phyloP scores from a whole-genome alignment of 2,113 vertebrate species.

The Cisticola juncidis region DNA sequence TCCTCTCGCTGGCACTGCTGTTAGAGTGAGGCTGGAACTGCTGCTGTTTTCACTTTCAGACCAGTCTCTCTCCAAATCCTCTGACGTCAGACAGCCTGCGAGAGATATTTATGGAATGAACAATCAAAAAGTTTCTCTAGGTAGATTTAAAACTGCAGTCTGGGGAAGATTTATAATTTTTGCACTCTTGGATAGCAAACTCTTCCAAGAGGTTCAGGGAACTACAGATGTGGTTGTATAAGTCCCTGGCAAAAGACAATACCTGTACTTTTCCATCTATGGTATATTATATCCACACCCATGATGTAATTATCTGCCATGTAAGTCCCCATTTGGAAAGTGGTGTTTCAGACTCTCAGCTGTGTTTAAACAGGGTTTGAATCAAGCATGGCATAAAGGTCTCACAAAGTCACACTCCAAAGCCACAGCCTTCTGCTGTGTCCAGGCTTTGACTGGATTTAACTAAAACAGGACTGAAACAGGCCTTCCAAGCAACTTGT shows the following conservation, averaged over 20 bases:
- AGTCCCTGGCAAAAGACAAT: constrained; percentile 8
- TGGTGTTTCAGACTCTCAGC: neutral
- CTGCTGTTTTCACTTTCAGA: constrained; percentile 68
- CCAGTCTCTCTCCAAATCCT: constrained; percentile 55
- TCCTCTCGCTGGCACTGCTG: neutral
- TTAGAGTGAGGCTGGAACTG: constrained; percentile 9
- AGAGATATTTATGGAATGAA: constrained; percentile 74
- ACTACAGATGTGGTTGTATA: constrained; percentile 7
- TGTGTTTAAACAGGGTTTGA: neutral
- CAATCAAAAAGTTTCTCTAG: constrained; percentile 60
- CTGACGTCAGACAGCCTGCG: constrained; percentile 73
- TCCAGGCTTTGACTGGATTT: neutral
- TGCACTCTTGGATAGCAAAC: constrained; percentile 32
- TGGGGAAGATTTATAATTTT: constrained; percentile 38
- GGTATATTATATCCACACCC: constrained; percentile 51
- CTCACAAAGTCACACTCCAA: neutral
- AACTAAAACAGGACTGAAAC: neutral
- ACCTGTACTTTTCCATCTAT: constrained; percentile 21
- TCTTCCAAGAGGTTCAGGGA: neutral
- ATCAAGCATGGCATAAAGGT: neutral
- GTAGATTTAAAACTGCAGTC: constrained; percentile 50
- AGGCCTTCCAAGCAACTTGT: neutral
- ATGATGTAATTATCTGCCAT: constrained; percentile 32
- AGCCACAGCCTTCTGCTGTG: neutral
- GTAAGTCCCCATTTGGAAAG: constrained; percentile 38